Conservation (phyloP, 2,797 vertebrate species). For the Falco concolor region DNA sequence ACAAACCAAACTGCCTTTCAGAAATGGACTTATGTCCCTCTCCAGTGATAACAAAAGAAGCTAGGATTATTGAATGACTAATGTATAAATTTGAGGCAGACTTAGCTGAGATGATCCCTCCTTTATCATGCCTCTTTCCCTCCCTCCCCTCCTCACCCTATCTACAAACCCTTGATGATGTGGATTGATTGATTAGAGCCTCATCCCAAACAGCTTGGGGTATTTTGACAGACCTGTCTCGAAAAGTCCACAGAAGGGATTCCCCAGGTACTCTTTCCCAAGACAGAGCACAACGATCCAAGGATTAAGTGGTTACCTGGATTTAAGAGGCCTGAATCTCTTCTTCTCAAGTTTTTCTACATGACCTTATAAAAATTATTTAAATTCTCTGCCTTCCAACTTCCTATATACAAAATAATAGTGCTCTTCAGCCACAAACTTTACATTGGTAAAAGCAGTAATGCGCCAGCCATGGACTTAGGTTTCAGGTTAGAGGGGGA, state of each 20-base stretch:
- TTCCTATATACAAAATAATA: background rate
- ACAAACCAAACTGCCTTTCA: background rate
- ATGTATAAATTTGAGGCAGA: background rate
- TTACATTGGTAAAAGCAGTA: background rate
- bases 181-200: background rate
- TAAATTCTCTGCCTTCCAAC: background rate
- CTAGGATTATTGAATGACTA: background rate
- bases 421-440: background rate
- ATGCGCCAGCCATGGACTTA: background rate
- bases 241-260: background rate
- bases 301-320: background rate
- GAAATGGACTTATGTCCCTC: background rate
- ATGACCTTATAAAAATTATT: background rate
- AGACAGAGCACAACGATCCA: background rate
- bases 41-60: background rate
- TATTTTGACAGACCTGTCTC: background rate
- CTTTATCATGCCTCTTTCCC: background rate
- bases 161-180: background rate
- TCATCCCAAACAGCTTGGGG: background rate
- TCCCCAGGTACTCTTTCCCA: background rate
- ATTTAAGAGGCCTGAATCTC: background rate
- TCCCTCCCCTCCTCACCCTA: background rate
- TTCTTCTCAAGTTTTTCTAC: background rate
- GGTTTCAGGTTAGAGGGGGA: background rate
- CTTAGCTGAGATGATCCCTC: background rate